Evolutionary conservation across 37 sponge, comb jelly and placozoan species (phyloP), one percentile per base, ranked within the genome.

Genomic region (Hexactinellida sp.): DNA sequence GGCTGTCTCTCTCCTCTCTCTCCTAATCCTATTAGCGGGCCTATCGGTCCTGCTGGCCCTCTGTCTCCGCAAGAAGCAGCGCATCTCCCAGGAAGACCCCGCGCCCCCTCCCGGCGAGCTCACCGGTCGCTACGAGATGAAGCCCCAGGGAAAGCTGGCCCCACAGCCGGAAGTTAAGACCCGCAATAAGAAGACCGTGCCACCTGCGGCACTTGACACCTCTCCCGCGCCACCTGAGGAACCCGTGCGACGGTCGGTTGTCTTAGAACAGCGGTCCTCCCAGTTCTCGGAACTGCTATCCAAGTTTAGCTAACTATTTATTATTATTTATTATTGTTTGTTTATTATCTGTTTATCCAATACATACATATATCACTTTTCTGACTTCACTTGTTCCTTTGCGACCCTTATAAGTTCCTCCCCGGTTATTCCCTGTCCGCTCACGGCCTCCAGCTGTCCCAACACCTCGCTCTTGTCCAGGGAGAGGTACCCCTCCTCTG

Each of bases 401-500:
- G 94, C 97, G 85, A 93, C 89, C 0, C 84, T 89, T 84, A 96
- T 39, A 0, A 92, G 84, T 83, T 91, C 90, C 16, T 88, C 91
- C 55, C 92, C 85, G 13, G 88, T 85, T 36, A 63, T 82, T 37
- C 83, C 38, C 16, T 83, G 83, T 0, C 76, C 82, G 0, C 89
- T 82, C 7, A 93, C 92, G 38, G 89, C 86, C 84, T 96, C 92
- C 87, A 96, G 94, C 9, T 85, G 88, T 16, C 82, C 89, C 82
- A 96, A 88, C 0, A 93, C 94, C 35, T 89, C 94, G 82, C 84
- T 94, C 32, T 92, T 88, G 84, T 96, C 71, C 0, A 86, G 39
- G 16, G 94, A 87, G 36, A 96, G 89, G 86, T 91, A 96, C 36
- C 90, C 94, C 55, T 89, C 32, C 54, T 96, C 97, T 37, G 52